phyloP scores from a whole-genome alignment of 2,888 invertebrate species.

The Cheilosia variabilis region DNA sequence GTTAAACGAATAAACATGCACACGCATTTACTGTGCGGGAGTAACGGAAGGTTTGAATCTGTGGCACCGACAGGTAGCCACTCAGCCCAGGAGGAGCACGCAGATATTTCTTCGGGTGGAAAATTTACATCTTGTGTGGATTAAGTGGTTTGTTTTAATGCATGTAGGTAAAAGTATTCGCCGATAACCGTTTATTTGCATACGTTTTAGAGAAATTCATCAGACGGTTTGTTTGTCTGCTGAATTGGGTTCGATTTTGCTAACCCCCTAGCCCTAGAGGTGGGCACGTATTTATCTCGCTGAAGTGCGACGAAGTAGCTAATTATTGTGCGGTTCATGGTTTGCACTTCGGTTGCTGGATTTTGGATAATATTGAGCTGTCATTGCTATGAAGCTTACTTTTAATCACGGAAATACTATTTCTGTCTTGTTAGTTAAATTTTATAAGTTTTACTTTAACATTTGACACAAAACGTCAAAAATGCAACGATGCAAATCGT shows the following conservation, averaged over 20 bases:
- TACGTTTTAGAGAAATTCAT: not conserved
- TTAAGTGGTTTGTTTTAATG: slow-evolving; percentile 37
- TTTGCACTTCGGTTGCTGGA: not conserved
- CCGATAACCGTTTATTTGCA: slow-evolving; percentile 33
- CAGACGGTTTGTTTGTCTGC: slow-evolving; percentile 2
- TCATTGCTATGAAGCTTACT: not conserved
- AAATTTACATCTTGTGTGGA: slow-evolving; percentile 57
- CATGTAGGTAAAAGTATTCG: not conserved
- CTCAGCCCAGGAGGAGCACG: slow-evolving; percentile 21
- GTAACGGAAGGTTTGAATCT: slow-evolving; percentile 19
- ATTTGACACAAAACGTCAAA: not conserved
- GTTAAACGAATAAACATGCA: slow-evolving; percentile 48
- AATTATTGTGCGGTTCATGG: not conserved
- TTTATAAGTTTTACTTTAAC: too few species aligned
- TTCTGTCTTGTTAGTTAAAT: too few species aligned
- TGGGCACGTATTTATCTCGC: not conserved
- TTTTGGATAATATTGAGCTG: not conserved
- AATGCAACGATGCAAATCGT: not conserved
- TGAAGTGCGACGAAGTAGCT: not conserved
- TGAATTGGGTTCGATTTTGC: slow-evolving; percentile 17
- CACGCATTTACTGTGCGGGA: slow-evolving; percentile 20
- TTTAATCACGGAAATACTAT: not conserved
- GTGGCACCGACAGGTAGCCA: slow-evolving; percentile 23
- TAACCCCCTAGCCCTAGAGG: slow-evolving; percentile 9
- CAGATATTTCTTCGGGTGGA: slow-evolving; percentile 53